These are phyloP conservation scores for Drosophila gunungcola DNA, from an alignment of 1,140 invertebrate genomes.

Conservation along the genomic window DNA sequence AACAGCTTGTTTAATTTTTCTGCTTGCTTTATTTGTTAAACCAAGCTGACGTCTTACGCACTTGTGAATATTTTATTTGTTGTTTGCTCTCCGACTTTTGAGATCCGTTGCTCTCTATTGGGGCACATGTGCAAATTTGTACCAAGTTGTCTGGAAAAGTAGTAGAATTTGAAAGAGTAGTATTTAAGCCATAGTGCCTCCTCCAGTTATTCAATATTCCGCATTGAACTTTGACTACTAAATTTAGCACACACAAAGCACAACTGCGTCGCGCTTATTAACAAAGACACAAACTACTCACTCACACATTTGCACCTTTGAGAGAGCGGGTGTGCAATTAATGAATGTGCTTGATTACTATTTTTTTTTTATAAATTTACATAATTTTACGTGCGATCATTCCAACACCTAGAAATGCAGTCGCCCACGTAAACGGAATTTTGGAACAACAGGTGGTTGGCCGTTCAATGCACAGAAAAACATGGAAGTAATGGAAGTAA, in stretches of 20 bases:
- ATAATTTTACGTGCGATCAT: constrained; percentile 77
- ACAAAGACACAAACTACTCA: constrained; percentile 58
- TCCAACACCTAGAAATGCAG: constrained; percentile 48
- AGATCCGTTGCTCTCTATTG: not conserved
- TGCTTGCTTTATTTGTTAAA: constrained; percentile 47
- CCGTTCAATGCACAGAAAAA: not conserved
- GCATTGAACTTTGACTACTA: constrained; percentile 72
- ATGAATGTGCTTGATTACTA: constrained; percentile 47
- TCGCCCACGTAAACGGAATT: constrained; percentile 47
- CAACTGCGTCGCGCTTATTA: constrained; percentile 70
- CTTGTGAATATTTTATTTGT: constrained; percentile 32
- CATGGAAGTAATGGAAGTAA: too few species aligned
- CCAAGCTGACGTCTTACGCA: constrained; percentile 37
- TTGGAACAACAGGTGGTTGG: constrained; percentile 26
- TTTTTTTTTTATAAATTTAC: constrained; percentile 45
- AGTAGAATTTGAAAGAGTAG: constrained; percentile 40
- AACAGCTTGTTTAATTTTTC: constrained; percentile 34
- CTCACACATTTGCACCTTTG: constrained; percentile 17
- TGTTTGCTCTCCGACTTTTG: constrained; percentile 3
- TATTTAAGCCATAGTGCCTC: constrained; percentile 21
- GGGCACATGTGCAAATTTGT: constrained; percentile 44
- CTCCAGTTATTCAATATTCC: constrained; percentile 46
- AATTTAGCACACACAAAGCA: constrained; percentile 62
- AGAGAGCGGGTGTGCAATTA: constrained; percentile 45
- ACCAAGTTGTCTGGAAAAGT: constrained; percentile 26